Percentiles rank a stretch among this genome's conserved stretches.
These are phyloP conservation scores for Lamprologus lemairii DNA, from an alignment of 2,113 vertebrate genomes.

Conservation along the genomic window DNA sequence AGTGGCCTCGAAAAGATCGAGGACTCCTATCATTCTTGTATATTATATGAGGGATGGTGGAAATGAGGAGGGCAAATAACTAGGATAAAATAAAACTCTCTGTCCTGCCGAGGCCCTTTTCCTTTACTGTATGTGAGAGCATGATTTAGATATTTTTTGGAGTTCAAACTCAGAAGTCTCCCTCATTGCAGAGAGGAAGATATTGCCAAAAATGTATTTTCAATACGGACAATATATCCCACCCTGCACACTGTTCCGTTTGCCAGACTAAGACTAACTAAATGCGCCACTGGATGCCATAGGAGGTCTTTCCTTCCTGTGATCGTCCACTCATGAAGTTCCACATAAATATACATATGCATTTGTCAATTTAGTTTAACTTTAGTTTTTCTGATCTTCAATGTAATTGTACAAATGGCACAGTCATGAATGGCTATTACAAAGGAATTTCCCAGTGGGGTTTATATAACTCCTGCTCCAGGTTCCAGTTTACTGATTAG, in stretches of 20 bases:
- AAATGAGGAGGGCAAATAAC: not conserved
- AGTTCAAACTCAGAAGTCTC: not conserved
- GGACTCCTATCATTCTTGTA: not conserved
- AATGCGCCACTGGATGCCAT: not conserved
- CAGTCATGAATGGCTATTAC: not conserved
- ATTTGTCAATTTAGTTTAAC: not conserved
- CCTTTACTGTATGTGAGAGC: not conserved
- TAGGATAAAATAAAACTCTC: not conserved
- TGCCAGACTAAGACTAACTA: not conserved
- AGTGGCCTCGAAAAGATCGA: not conserved
- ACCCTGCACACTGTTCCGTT: not conserved
- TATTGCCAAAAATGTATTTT: not conserved
- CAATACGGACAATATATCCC: not conserved
- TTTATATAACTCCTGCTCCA: not conserved
- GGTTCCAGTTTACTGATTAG: conserved; percentile 35
- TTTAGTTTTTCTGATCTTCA: not conserved
- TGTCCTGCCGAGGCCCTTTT: not conserved
- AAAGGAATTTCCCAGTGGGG: not conserved
- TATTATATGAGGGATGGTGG: not conserved
- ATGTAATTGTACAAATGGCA: not conserved
- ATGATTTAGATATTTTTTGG: not conserved
- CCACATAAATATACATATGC: not conserved
- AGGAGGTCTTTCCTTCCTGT: not conserved
- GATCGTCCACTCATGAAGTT: not conserved
- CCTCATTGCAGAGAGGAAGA: not conserved